phyloP scores from a whole-genome alignment of 2,113 vertebrate genomes.

The Plecturocebus donacophilus region DNA sequence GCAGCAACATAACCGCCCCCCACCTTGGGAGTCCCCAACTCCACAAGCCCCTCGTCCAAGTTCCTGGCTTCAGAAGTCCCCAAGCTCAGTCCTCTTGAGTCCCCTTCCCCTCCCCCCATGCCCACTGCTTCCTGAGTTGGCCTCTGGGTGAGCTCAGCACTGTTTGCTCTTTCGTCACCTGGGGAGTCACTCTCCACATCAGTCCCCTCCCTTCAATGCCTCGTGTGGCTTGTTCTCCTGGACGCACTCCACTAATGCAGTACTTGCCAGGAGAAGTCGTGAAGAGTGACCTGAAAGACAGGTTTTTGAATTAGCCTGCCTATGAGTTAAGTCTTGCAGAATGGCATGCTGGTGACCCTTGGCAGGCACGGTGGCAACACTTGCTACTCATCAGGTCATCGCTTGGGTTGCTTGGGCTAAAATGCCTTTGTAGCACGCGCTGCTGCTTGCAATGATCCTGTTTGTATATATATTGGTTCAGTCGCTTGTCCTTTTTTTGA shows the following conservation, averaged over 20 bases:
- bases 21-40: neutral
- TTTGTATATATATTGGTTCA: neutral
- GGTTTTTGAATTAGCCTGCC: neutral
- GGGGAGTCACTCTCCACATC: no score
- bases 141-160: neutral
- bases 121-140: neutral
- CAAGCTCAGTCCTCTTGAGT: neutral
- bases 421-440: accelerated
- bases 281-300: neutral
- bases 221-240: neutral
- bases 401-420: neutral
- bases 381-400: neutral
- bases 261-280: no score
- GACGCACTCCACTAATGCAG: neutral
- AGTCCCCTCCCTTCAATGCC: neutral
- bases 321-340: neutral
- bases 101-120: accelerated
- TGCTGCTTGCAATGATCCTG: neutral
- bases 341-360: neutral
- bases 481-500: neutral
- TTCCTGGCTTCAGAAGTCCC: neutral
- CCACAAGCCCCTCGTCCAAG: neutral
- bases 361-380: accelerated
- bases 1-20: neutral
- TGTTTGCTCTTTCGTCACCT: neutral